Percentiles rank a stretch among this genome's conserved stretches.
phyloP scores from a whole-genome alignment of 2,113 vertebrate genomes.

The Aleadryas rufinucha region DNA sequence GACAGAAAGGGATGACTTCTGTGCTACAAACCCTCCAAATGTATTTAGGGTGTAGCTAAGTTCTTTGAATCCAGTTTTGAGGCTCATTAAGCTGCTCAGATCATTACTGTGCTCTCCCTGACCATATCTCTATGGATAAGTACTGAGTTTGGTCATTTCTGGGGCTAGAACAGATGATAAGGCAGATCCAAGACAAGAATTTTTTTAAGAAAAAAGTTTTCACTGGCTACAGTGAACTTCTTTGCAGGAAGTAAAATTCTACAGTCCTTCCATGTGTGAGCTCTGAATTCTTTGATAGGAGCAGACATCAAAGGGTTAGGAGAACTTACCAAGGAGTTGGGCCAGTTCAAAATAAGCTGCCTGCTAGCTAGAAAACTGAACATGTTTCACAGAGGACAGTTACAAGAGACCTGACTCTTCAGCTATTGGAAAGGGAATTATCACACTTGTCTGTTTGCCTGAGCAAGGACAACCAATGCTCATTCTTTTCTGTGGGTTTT shows the following conservation, averaged over 20 bases:
- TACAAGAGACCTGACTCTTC: neutral
- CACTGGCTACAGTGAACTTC: neutral
- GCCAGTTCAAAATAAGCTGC: neutral
- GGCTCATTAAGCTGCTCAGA: neutral
- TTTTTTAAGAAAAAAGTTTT: neutral
- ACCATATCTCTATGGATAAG: neutral
- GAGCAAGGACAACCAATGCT: neutral
- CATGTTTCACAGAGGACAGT: neutral
- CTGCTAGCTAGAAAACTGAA: neutral
- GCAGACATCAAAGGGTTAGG: neutral
- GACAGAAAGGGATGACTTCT: neutral
- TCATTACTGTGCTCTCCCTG: neutral
- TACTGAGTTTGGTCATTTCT: neutral
- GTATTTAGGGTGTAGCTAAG: neutral
- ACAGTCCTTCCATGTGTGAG: accelerated
- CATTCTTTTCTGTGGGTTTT: neutral
- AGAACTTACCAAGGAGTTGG: neutral
- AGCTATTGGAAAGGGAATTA: neutral
- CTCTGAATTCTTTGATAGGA: neutral
- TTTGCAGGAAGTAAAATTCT: neutral
- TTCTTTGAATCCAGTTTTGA: neutral
- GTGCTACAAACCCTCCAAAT: neutral
- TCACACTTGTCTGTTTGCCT: neutral
- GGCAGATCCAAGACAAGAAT: neutral
- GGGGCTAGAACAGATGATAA: neutral